Conservation (phyloP, 2,797 vertebrate genomes). For the Darevskia nairensis region DNA sequence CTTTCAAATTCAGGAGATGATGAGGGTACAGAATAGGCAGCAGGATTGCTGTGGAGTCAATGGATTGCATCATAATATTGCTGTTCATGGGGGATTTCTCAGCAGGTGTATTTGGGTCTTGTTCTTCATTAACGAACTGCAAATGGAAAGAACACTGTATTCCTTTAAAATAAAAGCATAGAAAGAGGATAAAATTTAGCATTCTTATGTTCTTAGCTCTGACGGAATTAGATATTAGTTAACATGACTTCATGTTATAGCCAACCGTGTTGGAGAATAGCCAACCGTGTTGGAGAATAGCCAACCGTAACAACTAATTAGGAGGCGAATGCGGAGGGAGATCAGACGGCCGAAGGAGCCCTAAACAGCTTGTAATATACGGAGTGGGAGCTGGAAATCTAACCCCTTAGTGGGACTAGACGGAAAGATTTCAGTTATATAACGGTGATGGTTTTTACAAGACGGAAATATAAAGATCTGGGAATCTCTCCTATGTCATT, state of each 20-base stretch:
- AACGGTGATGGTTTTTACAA: too few relatives aligned
- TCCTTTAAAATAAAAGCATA: neutral
- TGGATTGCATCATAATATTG: neutral
- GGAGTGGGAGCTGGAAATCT: too few relatives aligned
- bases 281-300: too few relatives aligned
- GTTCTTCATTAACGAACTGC: neutral
- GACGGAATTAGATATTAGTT: neutral
- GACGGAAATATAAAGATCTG: too few relatives aligned
- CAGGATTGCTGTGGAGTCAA: neutral
- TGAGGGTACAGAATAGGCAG: neutral
- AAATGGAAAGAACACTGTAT: neutral
- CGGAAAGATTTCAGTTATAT: too few relatives aligned
- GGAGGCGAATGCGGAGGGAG: too few relatives aligned
- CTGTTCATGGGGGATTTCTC: neutral
- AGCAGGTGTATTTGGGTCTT: neutral
- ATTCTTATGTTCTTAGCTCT: neutral
- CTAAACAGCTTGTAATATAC: too few relatives aligned
- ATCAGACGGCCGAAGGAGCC: too few relatives aligned
- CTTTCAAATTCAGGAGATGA: slow-evolving; percentile 6
- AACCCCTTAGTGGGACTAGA: too few relatives aligned
- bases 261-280: too few relatives aligned
- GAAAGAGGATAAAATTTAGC: neutral
- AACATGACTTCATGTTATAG: neutral
- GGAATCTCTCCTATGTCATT: too few relatives aligned
- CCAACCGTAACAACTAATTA: too few relatives aligned